Percentiles rank a stretch among this genome's conserved stretches.
Conservation (phyloP, 2,797 vertebrate genomes). For the Takifugu ocellatus region DNA sequence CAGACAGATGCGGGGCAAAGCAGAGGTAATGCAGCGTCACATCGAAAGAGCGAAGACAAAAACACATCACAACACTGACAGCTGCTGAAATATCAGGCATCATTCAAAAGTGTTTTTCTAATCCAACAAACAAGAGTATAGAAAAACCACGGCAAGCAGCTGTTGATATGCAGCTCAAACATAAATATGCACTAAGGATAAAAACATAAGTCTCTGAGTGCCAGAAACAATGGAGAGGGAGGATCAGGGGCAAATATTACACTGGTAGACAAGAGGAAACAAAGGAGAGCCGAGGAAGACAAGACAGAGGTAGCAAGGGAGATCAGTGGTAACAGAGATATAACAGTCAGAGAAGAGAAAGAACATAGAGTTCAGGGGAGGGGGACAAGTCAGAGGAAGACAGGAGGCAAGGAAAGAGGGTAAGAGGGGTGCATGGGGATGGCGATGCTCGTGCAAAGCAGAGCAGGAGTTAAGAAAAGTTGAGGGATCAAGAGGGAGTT, state of each 20-base stretch:
- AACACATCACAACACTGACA: no score
- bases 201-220: not conserved
- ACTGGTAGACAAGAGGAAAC: slow-evolving; percentile 35
- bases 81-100: not conserved
- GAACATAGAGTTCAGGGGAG: slow-evolving; percentile 37
- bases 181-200: not conserved
- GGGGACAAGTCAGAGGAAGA: slow-evolving; percentile 12
- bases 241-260: slow-evolving; percentile 37
- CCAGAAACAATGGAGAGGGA: slow-evolving; percentile 30
- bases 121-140: not conserved
- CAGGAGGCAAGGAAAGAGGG: slow-evolving; percentile 1
- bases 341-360: slow-evolving; percentile 38
- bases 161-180: slow-evolving; percentile 3
- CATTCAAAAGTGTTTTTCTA: not conserved
- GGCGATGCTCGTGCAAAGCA: slow-evolving; percentile 25
- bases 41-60: no score
- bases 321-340: slow-evolving; percentile 49
- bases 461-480: slow-evolving; percentile 36
- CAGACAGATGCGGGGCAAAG: no score
- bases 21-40: no score
- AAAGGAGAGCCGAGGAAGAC: slow-evolving; percentile 30
- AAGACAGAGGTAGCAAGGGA: slow-evolving; percentile 30
- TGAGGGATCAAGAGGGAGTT: slow-evolving; percentile 40
- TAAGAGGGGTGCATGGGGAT: slow-evolving; percentile 6
- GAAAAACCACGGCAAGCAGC: not conserved